Evolutionary conservation across 2,888 invertebrate species (phyloP).

Genomic region (Troides aeacus): DNA sequence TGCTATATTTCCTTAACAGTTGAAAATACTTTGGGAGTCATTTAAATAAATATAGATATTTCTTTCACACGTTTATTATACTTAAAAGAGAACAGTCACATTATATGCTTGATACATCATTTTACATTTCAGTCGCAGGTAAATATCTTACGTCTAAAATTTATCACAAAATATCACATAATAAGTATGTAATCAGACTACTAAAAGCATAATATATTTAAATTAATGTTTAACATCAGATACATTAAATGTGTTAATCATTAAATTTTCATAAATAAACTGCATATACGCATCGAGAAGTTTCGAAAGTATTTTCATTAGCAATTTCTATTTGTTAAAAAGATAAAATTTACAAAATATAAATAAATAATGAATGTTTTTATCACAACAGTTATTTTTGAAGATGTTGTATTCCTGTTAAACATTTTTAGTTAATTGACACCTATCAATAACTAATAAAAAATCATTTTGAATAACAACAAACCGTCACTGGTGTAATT

Average conservation of each 20-base stretch:
- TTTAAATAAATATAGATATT: background rate
- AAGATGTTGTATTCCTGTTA: too few species aligned
- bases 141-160: constrained; percentile 44
- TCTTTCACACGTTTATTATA: constrained; percentile 30
- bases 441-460: too few species aligned
- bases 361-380: too few species aligned
- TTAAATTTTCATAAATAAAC: background rate
- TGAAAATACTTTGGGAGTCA: background rate
- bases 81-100: constrained; percentile 38
- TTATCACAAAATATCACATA: constrained; percentile 71
- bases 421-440: too few species aligned
- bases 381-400: too few species aligned
- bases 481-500: too few species aligned
- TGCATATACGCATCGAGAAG: too few species aligned
- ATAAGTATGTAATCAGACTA: constrained; percentile 55
- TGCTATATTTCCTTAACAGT: too few species aligned
- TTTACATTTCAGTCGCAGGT: constrained; percentile 34
- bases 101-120: constrained; percentile 33
- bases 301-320: too few species aligned
- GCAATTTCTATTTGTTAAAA: too few species aligned
- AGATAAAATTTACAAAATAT: too few species aligned
- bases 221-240: background rate
- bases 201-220: constrained; percentile 32
- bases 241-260: background rate
- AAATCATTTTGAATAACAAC: too few species aligned